Conservation (phyloP, 2,888 invertebrate genomes). For the Meghimatium bilineatum region DNA sequence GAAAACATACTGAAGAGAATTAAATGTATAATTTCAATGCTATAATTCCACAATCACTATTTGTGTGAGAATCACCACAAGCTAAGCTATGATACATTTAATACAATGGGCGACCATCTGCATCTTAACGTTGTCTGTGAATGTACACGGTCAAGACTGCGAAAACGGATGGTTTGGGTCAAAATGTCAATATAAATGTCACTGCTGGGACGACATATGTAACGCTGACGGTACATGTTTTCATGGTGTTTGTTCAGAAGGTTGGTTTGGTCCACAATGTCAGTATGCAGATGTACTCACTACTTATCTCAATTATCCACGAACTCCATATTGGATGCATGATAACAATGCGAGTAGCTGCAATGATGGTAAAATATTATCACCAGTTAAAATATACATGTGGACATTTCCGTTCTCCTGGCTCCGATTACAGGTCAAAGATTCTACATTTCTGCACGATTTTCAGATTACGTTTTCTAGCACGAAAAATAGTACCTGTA, state of each 20-base stretch:
- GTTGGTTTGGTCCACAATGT: neutral
- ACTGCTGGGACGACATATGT: neutral
- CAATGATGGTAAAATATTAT: neutral
- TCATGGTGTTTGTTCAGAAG: neutral
- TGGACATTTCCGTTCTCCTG: neutral
- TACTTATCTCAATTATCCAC: no score
- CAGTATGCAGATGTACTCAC: neutral
- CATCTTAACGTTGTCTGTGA: neutral
- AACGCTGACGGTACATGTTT: neutral
- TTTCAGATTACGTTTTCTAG: neutral
- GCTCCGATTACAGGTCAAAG: slow-evolving; percentile 12
- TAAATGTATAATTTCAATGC: no score
- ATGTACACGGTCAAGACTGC: no score
- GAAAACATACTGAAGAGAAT: no score
- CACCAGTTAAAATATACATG: neutral
- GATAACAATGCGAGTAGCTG: neutral
- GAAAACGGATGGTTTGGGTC: neutral
- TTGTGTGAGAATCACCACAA: neutral
- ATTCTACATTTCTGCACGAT: neutral
- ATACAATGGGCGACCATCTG: neutral
- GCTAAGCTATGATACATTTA: neutral
- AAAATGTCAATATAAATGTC: neutral
- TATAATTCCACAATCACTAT: no score
- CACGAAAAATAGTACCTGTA: neutral
- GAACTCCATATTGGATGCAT: neutral